These are phyloP conservation scores for Atrichornis clamosus DNA, from an alignment of 2,113 vertebrate genomes.

Conservation along the genomic window DNA sequence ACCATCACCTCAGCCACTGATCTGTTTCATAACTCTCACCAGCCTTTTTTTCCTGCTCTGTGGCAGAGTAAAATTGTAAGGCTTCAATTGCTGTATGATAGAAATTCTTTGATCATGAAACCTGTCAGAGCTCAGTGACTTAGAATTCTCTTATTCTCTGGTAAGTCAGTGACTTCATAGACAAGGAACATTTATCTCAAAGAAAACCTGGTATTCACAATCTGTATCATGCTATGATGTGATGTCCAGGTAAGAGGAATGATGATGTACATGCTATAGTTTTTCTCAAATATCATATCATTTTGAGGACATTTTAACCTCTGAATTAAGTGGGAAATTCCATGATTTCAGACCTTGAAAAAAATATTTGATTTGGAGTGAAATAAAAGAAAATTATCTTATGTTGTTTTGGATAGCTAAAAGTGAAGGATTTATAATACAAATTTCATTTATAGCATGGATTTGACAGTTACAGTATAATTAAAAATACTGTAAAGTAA, in stretches of 20 bases:
- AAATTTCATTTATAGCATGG: not conserved
- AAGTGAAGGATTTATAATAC: not conserved
- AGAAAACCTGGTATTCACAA: not conserved
- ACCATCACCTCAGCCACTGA: not conserved
- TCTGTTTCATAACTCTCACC: not conserved
- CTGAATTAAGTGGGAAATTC: not conserved
- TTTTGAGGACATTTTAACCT: not conserved
- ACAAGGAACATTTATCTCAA: not conserved
- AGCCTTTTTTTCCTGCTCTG: not conserved
- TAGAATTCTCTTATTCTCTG: not conserved
- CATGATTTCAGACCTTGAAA: not conserved
- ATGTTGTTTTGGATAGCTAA: not conserved
- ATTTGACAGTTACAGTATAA: not conserved
- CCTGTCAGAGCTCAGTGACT: not conserved
- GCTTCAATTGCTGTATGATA: not conserved
- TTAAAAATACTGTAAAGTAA: not conserved
- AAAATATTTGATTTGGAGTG: not conserved
- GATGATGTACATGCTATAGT: not conserved
- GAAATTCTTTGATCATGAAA: not conserved
- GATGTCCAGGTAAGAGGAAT: not conserved
- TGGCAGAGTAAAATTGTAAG: not conserved
- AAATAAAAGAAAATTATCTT: not conserved
- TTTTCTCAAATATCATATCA: not conserved
- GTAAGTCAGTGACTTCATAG: not conserved
- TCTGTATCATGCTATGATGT: not conserved